Percentiles rank a stretch among this genome's conserved stretches.
Evolutionary conservation across 2,888 invertebrate species (phyloP).

Genomic region (Cephus pygmeus): DNA sequence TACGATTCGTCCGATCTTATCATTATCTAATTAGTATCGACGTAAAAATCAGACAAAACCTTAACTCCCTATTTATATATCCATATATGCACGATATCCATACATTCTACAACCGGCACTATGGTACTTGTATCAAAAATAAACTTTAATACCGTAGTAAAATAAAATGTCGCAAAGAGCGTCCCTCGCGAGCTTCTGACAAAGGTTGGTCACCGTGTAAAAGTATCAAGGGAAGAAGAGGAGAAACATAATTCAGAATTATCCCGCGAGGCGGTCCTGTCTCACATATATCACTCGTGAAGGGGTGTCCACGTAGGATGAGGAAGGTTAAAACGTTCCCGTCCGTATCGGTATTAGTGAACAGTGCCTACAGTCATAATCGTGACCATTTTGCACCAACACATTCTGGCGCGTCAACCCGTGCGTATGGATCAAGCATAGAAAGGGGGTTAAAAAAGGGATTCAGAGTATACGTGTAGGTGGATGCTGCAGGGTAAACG

Average conservation of each 20-base stretch:
- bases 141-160: background rate
- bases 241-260: conserved; percentile 64
- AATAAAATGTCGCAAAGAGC: conserved; percentile 1
- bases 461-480: background rate
- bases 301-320: conserved; percentile 42
- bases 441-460: background rate
- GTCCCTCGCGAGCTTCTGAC: background rate
- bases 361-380: background rate
- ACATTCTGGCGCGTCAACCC: background rate
- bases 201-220: conserved; percentile 1
- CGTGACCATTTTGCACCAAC: background rate
- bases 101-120: background rate
- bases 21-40: background rate
- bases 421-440: background rate
- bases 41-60: background rate
- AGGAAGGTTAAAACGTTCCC: conserved; percentile 29
- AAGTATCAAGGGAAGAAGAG: conserved; percentile 43
- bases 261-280: conserved; percentile 55
- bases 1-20: background rate
- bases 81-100: background rate
- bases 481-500: background rate
- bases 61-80: background rate
- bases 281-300: conserved; percentile 58
- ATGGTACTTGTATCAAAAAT: background rate
- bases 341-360: background rate